A percentile compares a stretch with the other conserved stretches of the same genome.
Conservation (phyloP, 2,888 invertebrate species). For the Drosophila neonasuta region DNA sequence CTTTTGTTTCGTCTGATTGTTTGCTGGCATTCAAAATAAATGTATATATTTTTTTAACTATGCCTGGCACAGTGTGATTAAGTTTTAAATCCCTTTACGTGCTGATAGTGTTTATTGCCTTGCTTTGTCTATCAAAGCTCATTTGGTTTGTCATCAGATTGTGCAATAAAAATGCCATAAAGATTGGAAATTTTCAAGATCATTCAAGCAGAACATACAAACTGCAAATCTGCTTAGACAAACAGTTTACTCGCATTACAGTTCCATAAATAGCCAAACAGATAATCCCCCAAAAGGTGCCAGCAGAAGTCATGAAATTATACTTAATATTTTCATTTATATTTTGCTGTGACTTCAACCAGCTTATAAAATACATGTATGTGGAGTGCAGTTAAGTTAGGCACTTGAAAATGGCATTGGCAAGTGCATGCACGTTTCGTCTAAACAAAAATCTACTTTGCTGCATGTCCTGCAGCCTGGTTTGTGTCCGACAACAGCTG, state of each 20-base stretch:
- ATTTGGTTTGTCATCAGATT: conserved; percentile 17
- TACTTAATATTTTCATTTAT: not conserved
- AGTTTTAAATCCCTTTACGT: conserved; percentile 17
- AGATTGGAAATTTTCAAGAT: conserved; percentile 28
- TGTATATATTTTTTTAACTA: conserved; percentile 10
- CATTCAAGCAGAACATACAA: not conserved
- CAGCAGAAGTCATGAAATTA: too few species aligned
- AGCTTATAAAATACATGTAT: not conserved
- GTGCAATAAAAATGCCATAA: conserved; percentile 17
- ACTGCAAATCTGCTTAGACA: conserved; percentile 5
- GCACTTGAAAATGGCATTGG: not conserved
- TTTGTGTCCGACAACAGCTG: conserved; percentile 31
- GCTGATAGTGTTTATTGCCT: conserved; percentile 38
- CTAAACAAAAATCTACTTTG: conserved; percentile 5
- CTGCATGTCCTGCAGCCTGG: conserved; percentile 9
- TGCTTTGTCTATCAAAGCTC: conserved; percentile 2
- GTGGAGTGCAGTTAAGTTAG: not conserved
- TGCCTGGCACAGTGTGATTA: conserved; percentile 16
- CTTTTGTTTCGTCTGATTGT: conserved; percentile 44
- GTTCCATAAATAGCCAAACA: not conserved
- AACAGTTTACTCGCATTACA: not conserved
- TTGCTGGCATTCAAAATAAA: conserved; percentile 56
- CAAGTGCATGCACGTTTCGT: conserved; percentile 30
- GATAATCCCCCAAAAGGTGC: not conserved
- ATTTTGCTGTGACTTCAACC: not conserved